Conservation (phyloP, 2,888 invertebrate species). For the Cheilosia grossa region DNA sequence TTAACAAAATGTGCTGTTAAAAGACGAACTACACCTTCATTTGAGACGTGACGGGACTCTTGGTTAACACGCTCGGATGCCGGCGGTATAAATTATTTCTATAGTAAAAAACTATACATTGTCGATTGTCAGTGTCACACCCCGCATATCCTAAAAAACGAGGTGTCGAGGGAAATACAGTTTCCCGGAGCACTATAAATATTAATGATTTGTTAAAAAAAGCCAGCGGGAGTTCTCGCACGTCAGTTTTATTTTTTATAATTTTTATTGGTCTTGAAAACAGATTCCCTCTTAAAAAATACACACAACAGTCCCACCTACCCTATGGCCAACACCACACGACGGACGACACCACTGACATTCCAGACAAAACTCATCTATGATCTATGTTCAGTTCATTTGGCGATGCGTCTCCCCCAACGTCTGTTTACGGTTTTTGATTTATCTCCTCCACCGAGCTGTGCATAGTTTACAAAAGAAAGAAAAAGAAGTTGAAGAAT, state of each 20-base stretch:
- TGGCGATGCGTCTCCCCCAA: slow-evolving; percentile 27
- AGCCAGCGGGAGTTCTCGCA: not conserved
- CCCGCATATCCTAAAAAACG: too few relatives aligned
- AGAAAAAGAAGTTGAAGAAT: not conserved
- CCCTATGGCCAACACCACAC: slow-evolving; percentile 13
- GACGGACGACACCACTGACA: slow-evolving; percentile 11
- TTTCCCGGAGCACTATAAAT: too few relatives aligned
- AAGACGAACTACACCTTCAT: too few relatives aligned
- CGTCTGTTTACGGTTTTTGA: slow-evolving; percentile 61
- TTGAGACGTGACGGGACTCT: too few relatives aligned
- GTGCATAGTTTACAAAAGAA: slow-evolving; percentile 25
- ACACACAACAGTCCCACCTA: not conserved
- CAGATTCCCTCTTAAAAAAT: too few relatives aligned
- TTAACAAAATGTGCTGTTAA: too few relatives aligned
- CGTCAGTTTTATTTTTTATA: not conserved
- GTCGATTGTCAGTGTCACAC: too few relatives aligned
- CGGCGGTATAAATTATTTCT: too few relatives aligned
- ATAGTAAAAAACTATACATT: too few relatives aligned
- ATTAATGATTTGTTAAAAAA: not conserved
- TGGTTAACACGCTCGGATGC: too few relatives aligned
- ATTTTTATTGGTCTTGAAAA: not conserved
- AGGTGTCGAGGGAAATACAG: too few relatives aligned
- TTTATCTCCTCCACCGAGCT: slow-evolving; percentile 52
- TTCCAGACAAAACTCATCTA: slow-evolving; percentile 46
- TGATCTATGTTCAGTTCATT: slow-evolving; percentile 59